phyloP scores from a whole-genome alignment of 35 echinoderm and acorn worm genomes.

The Anneissia japonica region DNA sequence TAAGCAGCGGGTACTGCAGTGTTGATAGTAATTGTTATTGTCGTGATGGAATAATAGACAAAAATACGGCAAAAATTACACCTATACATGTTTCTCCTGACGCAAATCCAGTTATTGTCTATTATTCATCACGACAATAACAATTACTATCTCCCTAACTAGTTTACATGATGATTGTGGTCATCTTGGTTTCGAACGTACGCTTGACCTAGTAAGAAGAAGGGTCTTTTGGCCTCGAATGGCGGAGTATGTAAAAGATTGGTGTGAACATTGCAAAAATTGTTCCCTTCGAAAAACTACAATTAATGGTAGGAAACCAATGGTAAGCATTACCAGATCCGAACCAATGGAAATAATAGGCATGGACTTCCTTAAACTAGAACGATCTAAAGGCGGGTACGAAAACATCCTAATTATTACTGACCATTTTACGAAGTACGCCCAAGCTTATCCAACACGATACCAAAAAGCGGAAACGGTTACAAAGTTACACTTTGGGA shows the following conservation, averaged over 20 bases:
- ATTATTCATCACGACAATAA: too few relatives aligned
- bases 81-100: too few relatives aligned
- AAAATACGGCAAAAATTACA: too few relatives aligned
- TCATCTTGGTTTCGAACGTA: constrained; percentile 41
- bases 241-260: constrained; percentile 4
- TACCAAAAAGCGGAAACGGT: constrained; percentile 27
- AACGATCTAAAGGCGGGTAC: neutral
- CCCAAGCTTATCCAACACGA: constrained; percentile 6
- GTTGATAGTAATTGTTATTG: too few relatives aligned
- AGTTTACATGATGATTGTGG: constrained; percentile 39
- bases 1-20: too few relatives aligned
- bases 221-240: constrained; percentile 47
- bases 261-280: constrained; percentile 10
- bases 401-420: neutral
- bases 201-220: constrained; percentile 42
- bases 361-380: neutral
- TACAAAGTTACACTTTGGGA: constrained; percentile 22
- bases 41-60: too few relatives aligned
- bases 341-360: neutral
- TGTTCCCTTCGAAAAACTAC: neutral
- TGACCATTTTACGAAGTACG: neutral
- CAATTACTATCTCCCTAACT: too few relatives aligned
- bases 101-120: too few relatives aligned
- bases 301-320: neutral
- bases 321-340: neutral